Conservation (phyloP, 2,113 vertebrate genomes). For the Anguilla japonica region DNA sequence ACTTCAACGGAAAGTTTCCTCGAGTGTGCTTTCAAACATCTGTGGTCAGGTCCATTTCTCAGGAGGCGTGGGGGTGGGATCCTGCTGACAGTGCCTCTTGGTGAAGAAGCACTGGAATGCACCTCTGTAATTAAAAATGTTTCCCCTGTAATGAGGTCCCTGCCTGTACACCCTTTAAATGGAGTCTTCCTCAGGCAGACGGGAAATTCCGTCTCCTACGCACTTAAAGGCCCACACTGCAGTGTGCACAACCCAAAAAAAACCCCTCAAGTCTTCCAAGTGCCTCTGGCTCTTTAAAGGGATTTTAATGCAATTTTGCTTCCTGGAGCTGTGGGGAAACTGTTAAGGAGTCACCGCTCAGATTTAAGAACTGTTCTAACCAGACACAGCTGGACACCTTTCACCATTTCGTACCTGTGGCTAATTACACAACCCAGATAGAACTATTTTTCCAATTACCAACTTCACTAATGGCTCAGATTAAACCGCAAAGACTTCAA, state of each 20-base stretch:
- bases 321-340: not conserved
- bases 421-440: too few species aligned
- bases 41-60: not conserved
- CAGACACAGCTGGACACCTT: too few species aligned
- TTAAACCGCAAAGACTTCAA: too few species aligned
- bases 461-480: too few species aligned
- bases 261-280: not conserved
- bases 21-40: not conserved
- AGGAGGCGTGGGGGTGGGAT: not conserved
- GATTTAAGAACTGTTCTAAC: too few species aligned
- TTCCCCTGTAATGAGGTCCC: not conserved
- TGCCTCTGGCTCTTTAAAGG: not conserved
- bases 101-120: not conserved
- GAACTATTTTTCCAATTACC: too few species aligned
- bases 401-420: too few species aligned
- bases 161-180: not conserved
- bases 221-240: not conserved
- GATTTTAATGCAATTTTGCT: not conserved
- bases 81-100: not conserved
- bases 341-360: too few species aligned
- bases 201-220: not conserved
- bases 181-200: not conserved
- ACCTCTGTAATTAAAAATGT: constrained; percentile 4
- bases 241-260: not conserved
- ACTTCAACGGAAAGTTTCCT: not conserved